phyloP scores from a whole-genome alignment of 2,888 invertebrate genomes.

The Ormyrus nitidulus region DNA sequence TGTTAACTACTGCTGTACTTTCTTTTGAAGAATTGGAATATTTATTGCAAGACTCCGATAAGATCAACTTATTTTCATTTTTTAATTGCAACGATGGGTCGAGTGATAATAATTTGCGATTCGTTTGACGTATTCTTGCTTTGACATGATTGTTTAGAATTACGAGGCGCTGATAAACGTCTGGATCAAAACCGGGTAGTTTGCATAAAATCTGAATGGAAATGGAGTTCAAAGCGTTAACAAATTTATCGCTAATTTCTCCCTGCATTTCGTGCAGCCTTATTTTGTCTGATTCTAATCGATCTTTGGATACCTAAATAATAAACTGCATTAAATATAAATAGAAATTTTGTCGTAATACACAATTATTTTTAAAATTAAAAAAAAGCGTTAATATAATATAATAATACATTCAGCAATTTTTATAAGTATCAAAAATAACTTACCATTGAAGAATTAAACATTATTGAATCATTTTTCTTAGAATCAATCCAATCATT shows the following conservation, averaged over 20 bases:
- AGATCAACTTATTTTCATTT: neutral
- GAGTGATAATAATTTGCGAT: conserved; percentile 57
- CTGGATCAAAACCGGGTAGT: conserved; percentile 79
- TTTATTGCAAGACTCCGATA: neutral
- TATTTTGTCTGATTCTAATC: conserved; percentile 61
- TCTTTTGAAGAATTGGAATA: conserved; percentile 8
- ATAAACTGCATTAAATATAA: neutral
- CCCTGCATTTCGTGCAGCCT: conserved; percentile 77
- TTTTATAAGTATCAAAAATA: neutral
- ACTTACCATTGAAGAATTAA: conserved; percentile 37
- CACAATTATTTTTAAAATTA: too few species aligned
- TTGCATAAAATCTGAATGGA: conserved; percentile 80
- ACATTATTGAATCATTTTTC: conserved; percentile 63
- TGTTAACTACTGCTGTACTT: neutral
- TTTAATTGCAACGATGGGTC: neutral
- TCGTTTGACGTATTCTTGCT: conserved; percentile 76
- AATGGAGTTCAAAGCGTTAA: conserved; percentile 80
- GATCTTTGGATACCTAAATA: conserved; percentile 62
- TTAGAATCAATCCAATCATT: conserved; percentile 65
- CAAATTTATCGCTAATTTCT: conserved; percentile 81
- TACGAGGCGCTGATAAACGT: conserved; percentile 79
- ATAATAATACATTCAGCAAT: neutral
- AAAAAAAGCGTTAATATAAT: too few species aligned
- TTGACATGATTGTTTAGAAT: conserved; percentile 79
- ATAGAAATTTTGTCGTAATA: too few species aligned